A percentile compares a stretch with the other conserved stretches of the same genome.
phyloP scores from a whole-genome alignment of 2,888 invertebrate genomes.

The Drepanosiphum platanoidis region DNA sequence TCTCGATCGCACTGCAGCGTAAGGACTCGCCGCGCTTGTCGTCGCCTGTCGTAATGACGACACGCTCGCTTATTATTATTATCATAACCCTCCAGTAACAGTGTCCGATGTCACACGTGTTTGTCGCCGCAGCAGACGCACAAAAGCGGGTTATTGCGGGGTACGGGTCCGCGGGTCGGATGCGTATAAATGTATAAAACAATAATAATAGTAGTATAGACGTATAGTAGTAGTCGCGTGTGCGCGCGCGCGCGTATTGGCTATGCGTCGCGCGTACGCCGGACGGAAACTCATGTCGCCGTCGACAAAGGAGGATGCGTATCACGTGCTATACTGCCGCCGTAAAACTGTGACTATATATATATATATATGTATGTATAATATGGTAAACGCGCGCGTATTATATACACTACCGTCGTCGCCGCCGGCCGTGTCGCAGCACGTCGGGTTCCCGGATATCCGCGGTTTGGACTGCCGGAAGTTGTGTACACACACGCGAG shows the following conservation, averaged over 20 bases:
- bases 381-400: neutral
- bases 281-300: slow-evolving; percentile 49
- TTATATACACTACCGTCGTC: neutral
- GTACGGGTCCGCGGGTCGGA: no score
- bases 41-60: neutral
- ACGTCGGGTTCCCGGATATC: slow-evolving; percentile 42
- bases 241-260: slow-evolving; percentile 19
- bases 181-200: neutral
- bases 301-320: slow-evolving; percentile 49
- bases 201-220: neutral
- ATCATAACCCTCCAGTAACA: neutral
- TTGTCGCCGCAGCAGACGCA: neutral
- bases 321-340: slow-evolving; percentile 47
- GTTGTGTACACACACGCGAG: neutral
- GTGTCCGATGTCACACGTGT: neutral
- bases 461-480: slow-evolving; percentile 49
- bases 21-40: neutral
- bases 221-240: neutral
- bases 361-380: neutral
- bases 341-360: neutral
- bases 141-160: neutral
- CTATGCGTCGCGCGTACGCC: slow-evolving; percentile 39
- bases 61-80: neutral
- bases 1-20: neutral
- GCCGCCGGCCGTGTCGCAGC: neutral